Base-by-base conservation (phyloP, 1,140 invertebrate species). In the Sminthurides bifidus region DNA sequence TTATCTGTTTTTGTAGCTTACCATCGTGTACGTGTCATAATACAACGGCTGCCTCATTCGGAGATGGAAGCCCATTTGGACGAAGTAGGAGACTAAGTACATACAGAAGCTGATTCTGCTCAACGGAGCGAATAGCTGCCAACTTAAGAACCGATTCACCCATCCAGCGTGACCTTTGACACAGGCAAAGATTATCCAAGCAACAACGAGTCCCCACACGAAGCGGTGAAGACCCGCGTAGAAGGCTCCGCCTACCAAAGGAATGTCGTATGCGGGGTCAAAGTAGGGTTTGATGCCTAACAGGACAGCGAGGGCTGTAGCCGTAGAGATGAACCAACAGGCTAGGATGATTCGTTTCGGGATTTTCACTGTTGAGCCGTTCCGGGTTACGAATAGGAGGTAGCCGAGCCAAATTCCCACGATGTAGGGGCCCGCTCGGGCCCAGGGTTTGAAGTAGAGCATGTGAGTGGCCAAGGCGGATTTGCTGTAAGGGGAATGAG, bases 161-260 rank as follows among this genome's bases (percentile, higher is more conserved):
- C 31, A 40, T 19, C 80, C 81, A 60, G 79, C 82, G 66, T 79
- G 78, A 27, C 79, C 80, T 50, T 77, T 72, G 3, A 74, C 68
- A 63, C 82, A 83, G 2, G 79, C 79, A 40, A 82, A 79, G 3
- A 84, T 75, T 8, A 87, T 71, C 81, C 82, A 85, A 1, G 74
- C 73, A 4, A 87, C 48, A 1, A 70, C 74, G 0, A 81, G 5
- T 0, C 75, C 73, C 77, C 83, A 86, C 0, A 70, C 68, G 1
- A 77, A 70, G 31, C 82, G 71, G 27, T 77, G 73, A 8, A 83
- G 71, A 2, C 77, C 72, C 1, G 76, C 77, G 61, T 83, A 85
- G 12, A 81, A 69, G 0, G 81, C 73, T 1, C 76, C 73, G 35
- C 74, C 73, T 10, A 70, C 26, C 24, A 51, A 64, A 12, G 71